Evolutionary conservation across 2,113 vertebrate genomes (phyloP).

Genomic region (Megaleporinus macrocephalus): DNA sequence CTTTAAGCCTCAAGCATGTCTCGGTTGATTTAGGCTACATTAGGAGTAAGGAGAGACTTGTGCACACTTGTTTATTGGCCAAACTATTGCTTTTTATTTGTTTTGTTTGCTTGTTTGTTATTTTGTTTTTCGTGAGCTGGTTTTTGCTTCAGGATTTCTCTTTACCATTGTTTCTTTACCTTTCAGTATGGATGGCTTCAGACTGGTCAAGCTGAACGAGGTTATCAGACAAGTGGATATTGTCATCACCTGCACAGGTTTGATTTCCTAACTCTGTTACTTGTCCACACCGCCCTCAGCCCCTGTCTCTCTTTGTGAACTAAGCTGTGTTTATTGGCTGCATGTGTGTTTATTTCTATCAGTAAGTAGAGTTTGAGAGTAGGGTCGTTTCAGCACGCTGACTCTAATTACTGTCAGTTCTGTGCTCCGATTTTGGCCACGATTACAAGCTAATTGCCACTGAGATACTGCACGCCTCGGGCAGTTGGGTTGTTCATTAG

Average conservation of each 20-base stretch:
- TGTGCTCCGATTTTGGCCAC: constrained; percentile 1
- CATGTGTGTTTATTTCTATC: not conserved
- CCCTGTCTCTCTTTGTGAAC: not conserved
- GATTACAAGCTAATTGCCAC: constrained; percentile 14
- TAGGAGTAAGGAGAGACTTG: not conserved
- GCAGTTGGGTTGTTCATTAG: not conserved
- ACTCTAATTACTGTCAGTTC: not conserved
- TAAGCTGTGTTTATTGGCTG: not conserved
- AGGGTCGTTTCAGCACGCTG: not conserved
- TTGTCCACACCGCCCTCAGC: not conserved
- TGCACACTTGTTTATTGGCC: not conserved
- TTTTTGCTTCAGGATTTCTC: not conserved
- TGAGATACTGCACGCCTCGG: not conserved
- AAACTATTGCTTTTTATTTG: no score
- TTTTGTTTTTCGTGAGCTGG: no score
- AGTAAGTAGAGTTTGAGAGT: not conserved
- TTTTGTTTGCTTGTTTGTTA: no score
- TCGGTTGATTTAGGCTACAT: not conserved
- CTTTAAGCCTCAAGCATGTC: no score
- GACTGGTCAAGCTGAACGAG: constrained; percentile 95
- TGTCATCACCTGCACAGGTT: constrained; percentile 98
- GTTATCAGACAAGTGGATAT: constrained; percentile 98
- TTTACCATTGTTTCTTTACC: constrained; percentile 27
- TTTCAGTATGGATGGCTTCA: constrained; percentile 96
- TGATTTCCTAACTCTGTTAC: not conserved